Evolutionary conservation across 2,113 vertebrate genomes (phyloP), one percentile per base, ranked within the genome.

Genomic region (Meleagris gallopavo): DNA sequence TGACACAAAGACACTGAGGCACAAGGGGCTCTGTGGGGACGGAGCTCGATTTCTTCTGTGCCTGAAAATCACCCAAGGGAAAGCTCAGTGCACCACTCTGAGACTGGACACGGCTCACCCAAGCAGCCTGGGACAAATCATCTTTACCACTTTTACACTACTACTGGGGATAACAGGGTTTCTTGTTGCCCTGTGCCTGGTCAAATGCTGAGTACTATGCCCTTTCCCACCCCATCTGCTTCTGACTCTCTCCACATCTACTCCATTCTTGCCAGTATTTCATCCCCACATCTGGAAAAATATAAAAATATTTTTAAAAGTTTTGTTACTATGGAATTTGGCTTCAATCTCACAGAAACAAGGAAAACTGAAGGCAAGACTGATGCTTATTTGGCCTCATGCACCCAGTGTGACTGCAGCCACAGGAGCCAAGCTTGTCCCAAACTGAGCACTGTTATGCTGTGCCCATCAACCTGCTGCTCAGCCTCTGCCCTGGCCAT

Each of bases 91-190:
- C 61, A 19, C 43, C 45, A 5, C n/a, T 6, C 7, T 52, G 8
- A 4, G 29, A 11, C 27, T 24, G 24, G n/a, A 0, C 0, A 18
- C 34, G 55, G 65, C 25, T 40, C 24, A 34, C 40, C 41, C 40
- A 18, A 0, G 22, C 43, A 18, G 15, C 34, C 43, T 27, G 48
- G 17, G 34, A 45, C 20, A 52, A 64, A 15, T 22, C 30, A 9
- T 8, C 38, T 6, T 67, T 83, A 58, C 13, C 40, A 62, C 5
- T 19, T 46, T 41, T 5, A 6, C 4, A 5, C 0, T 0, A 66
- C 54, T 34, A 66, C 11, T 14, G 40, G 12, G 1, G 7, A 41
- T 60, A 45, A 10, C 32, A n/a, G 36, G 2, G 46, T 5, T 54
- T 64, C 75, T 76, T 20, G 2, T 9, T 65, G 12, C 3, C 55